phyloP scores from a whole-genome alignment of 1,140 invertebrate genomes.

The Magallana angulata region DNA sequence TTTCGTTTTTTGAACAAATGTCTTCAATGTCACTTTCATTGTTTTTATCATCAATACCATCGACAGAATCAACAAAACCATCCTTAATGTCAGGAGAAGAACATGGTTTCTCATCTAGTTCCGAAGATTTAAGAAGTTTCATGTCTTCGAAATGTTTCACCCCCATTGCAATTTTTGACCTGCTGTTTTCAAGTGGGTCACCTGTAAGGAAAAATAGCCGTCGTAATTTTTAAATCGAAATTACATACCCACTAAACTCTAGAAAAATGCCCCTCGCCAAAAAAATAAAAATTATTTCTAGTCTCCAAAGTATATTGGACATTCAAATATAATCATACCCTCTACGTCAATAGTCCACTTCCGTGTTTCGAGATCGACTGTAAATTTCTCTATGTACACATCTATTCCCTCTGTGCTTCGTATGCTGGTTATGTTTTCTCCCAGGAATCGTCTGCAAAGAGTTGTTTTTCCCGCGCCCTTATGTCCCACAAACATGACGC shows the following conservation, averaged over 20 bases:
- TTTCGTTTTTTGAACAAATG: no score
- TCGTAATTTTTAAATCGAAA: no score
- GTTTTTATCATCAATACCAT: no score
- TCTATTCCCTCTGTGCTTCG: conserved; percentile 45
- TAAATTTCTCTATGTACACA: conserved; percentile 23
- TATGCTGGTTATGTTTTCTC: conserved; percentile 19
- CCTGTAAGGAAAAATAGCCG: not conserved
- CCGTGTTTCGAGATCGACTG: conserved; percentile 4
- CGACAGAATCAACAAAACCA: no score
- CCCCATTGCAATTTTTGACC: not conserved
- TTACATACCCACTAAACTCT: no score
- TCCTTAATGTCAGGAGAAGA: not conserved
- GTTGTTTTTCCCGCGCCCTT: conserved; percentile 43
- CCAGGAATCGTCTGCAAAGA: conserved; percentile 33
- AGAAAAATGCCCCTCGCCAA: no score
- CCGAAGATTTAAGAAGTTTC: not conserved
- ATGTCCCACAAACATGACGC: conserved; percentile 40
- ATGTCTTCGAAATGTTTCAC: not conserved
- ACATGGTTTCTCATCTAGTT: not conserved
- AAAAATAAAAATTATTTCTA: no score
- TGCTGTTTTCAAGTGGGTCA: conserved; percentile 2
- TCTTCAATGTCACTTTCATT: no score
- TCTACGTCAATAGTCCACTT: conserved; percentile 19
- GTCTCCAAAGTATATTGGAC: no score
- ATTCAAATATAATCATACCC: not conserved